Evolutionary conservation across 2,888 invertebrate genomes (phyloP).

Genomic region (Amiota minor): DNA sequence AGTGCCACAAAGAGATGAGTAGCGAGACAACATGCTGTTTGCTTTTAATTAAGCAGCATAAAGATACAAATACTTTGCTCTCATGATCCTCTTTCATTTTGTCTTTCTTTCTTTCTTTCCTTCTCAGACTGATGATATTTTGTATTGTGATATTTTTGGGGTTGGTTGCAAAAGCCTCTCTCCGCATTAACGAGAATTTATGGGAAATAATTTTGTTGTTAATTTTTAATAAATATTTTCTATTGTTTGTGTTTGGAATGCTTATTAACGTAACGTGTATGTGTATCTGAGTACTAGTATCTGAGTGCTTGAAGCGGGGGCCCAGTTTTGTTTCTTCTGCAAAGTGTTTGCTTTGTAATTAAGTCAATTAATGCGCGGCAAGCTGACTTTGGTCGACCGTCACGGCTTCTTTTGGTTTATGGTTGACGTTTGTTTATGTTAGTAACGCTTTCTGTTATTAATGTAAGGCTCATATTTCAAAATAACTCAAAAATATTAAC

Average conservation of each 20-base stretch:
- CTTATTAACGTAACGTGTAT: slow-evolving; percentile 20
- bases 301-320: slow-evolving; percentile 6
- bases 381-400: slow-evolving; percentile 27
- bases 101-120: neutral
- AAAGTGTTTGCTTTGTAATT: slow-evolving; percentile 53
- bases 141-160: too few species aligned
- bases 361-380: slow-evolving; percentile 54
- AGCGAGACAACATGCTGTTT: slow-evolving; percentile 51
- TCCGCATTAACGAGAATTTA: slow-evolving; percentile 61
- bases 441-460: slow-evolving; percentile 49
- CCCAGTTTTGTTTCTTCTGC: slow-evolving; percentile 7
- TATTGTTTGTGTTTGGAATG: slow-evolving; percentile 36
- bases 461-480: slow-evolving; percentile 55
- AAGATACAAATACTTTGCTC: slow-evolving; percentile 33
- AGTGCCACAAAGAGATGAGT: neutral
- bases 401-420: neutral
- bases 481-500: slow-evolving; percentile 55
- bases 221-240: slow-evolving; percentile 54
- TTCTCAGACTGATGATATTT: too few species aligned
- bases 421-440: slow-evolving; percentile 7
- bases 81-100: neutral
- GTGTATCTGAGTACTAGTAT: slow-evolving; percentile 3
- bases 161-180: too few species aligned
- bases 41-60: slow-evolving; percentile 63
- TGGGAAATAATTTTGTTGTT: slow-evolving; percentile 65